These are phyloP conservation scores for Hydropsyche betteni DNA, from an alignment of 2,888 invertebrate species.

Conservation along the genomic window DNA sequence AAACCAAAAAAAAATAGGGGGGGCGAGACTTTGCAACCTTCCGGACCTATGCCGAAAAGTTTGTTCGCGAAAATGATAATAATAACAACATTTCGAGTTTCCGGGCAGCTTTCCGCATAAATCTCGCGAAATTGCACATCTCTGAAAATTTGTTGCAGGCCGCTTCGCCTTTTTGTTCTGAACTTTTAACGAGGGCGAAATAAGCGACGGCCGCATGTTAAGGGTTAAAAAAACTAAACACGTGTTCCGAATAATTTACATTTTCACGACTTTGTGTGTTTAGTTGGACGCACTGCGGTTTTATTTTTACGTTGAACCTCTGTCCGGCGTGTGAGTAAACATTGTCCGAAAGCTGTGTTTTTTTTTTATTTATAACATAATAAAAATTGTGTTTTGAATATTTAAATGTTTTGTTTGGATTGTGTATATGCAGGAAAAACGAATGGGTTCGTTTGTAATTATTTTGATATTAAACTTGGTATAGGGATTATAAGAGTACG, in stretches of 20 bases:
- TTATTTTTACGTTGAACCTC: too few relatives aligned
- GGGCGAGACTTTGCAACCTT: neutral
- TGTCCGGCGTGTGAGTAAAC: too few relatives aligned
- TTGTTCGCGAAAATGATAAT: conserved; percentile 19
- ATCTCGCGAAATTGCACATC: conserved; percentile 35
- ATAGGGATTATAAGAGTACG: conserved; percentile 15
- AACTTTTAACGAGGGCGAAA: conserved; percentile 2
- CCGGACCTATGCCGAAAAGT: conserved; percentile 4
- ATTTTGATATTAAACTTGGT: conserved; percentile 1
- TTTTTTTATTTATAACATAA: too few relatives aligned
- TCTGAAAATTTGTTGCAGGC: conserved; percentile 32
- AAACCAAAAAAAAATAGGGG: neutral
- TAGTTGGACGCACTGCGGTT: too few relatives aligned
- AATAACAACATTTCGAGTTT: neutral
- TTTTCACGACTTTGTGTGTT: too few relatives aligned
- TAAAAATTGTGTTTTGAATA: too few relatives aligned
- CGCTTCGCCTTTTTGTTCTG: neutral
- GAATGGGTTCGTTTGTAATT: neutral
- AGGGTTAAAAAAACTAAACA: conserved; percentile 5
- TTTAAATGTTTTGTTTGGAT: too few relatives aligned
- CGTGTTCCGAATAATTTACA: too few relatives aligned
- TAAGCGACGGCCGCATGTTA: neutral
- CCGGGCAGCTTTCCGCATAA: conserved; percentile 18
- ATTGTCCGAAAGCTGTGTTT: too few relatives aligned
- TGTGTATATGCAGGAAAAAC: neutral